Evolutionary conservation across 2,797 vertebrate genomes (phyloP).

Genomic region (Crenichthys baileyi): DNA sequence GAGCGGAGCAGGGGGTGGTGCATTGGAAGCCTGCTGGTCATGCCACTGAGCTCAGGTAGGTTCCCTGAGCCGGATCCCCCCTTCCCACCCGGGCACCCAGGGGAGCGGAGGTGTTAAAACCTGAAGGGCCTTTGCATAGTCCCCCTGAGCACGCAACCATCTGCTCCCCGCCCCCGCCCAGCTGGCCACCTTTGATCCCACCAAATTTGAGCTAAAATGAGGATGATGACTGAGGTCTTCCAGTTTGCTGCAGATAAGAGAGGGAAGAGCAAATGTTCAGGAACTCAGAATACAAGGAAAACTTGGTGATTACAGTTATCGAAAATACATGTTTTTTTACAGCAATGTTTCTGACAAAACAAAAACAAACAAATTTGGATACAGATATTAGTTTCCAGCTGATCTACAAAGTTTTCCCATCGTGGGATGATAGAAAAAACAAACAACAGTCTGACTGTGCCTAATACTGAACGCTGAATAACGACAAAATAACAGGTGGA

Average conservation of each 20-base stretch:
- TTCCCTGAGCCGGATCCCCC: constrained; percentile 77
- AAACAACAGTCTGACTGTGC: constrained; percentile 22
- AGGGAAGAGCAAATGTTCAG: constrained; percentile 64
- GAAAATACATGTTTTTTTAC: constrained; percentile 11
- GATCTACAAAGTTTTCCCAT: constrained; percentile 20
- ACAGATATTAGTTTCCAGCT: constrained; percentile 16
- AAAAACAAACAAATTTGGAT: constrained; percentile 2
- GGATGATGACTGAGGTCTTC: constrained; percentile 84
- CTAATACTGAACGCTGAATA: constrained; percentile 24
- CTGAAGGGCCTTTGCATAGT: constrained; percentile 81
- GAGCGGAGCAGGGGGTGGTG: constrained; percentile 72
- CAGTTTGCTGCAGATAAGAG: constrained; percentile 70
- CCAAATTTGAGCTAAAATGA: constrained; percentile 80
- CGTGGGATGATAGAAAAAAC: constrained; percentile 18
- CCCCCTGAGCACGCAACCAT: constrained; percentile 78
- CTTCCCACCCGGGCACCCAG: constrained; percentile 65
- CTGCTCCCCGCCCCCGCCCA: constrained; percentile 78
- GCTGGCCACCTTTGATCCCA: constrained; percentile 84
- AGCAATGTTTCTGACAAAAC: constrained; percentile 23
- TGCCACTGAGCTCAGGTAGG: constrained; percentile 80
- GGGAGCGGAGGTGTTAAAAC: constrained; percentile 85
- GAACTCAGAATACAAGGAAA: constrained; percentile 52
- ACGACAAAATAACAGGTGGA: constrained; percentile 56
- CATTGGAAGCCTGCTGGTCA: constrained; percentile 74
- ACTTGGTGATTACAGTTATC: constrained; percentile 51